Percentiles rank a stretch among this genome's conserved stretches.
phyloP scores from a whole-genome alignment of 2,113 vertebrate genomes.

The Zosterops japonicus region DNA sequence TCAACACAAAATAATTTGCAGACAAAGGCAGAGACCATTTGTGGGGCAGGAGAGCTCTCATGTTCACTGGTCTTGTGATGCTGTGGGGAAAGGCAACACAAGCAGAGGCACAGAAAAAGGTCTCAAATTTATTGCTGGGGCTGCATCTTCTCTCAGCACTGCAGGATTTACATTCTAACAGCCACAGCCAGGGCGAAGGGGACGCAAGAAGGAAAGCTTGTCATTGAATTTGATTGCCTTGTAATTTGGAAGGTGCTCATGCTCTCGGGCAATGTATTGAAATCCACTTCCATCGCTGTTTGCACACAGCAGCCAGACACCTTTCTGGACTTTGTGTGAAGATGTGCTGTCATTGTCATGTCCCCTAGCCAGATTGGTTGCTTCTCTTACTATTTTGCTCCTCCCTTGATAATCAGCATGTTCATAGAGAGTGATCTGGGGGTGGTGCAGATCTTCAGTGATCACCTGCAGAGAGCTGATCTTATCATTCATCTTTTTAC shows the following conservation, averaged over 20 bases:
- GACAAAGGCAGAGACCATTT: neutral
- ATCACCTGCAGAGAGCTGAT: constrained; percentile 30
- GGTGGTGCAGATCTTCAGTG: neutral
- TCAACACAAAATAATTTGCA: neutral
- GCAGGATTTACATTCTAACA: neutral
- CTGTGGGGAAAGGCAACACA: neutral
- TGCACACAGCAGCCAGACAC: constrained; percentile 18
- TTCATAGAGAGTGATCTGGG: constrained; percentile 46
- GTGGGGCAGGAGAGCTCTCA: neutral
- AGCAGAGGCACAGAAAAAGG: neutral
- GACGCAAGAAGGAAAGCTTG: constrained; percentile 28
- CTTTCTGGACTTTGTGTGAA: constrained; percentile 39
- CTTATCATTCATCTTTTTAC: neutral
- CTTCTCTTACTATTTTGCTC: neutral
- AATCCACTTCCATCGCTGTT: neutral
- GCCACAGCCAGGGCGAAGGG: neutral
- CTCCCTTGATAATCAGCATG: neutral
- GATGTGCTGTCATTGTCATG: rapidly evolving
- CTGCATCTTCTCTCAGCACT: rapidly evolving
- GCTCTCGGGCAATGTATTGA: neutral
- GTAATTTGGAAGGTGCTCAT: neutral
- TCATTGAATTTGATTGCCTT: neutral
- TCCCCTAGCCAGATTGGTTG: neutral
- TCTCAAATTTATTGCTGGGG: rapidly evolving
- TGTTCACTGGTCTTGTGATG: rapidly evolving